Evolutionary conservation across 2,797 vertebrate species (phyloP), one percentile per base, ranked within the genome.

Genomic region (Sparidentex hasta): DNA sequence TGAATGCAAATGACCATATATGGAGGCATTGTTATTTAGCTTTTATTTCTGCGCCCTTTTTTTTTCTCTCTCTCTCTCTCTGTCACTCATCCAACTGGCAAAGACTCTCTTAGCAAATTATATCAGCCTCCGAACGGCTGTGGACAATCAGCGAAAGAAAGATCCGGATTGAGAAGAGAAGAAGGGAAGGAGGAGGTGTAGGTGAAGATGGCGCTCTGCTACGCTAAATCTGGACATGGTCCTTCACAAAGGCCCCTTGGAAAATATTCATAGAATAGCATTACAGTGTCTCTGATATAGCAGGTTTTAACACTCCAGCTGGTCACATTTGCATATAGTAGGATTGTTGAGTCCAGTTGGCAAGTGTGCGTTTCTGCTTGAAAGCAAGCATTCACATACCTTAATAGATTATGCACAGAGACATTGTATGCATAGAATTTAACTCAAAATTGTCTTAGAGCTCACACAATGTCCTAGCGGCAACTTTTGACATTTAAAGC

Each of bases 1-100:
- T 85, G 87, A 90, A 91, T 92, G 86, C 88, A 88, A 90, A 91
- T 90, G 79, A 64, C 81, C 82, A 68, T 84, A 85, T 91, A 89
- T 67, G 79, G 83, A 72, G 51, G 80, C 82, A 75, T 86, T 90
- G 80, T 88, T 87, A 76, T 90, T 89, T 89, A 58, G 78, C 79
- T 81, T 87, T 58, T 71, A 81, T 75, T 59, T 79, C 68, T 65
- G 55, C 29, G 59, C 85, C 41, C n/a, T 47, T 76, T 77, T 27
- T 27, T 27, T 27, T 27, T 27, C n/a, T n/a, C n/a, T n/a, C n/a
- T n/a, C n/a, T n/a, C n/a, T 76, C 58, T 55, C 72, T 80, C 78
- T 90, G 81, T 86, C 84, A 80, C 48, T 71, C 81, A 66, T 80
- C 78, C 88, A 87, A 52, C 64, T 88, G 83, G 83, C 79, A 68